A percentile compares a stretch with the other conserved stretches of the same genome.
Evolutionary conservation across 1,140 invertebrate genomes (phyloP).

Genomic region (Ceratina australensis): DNA sequence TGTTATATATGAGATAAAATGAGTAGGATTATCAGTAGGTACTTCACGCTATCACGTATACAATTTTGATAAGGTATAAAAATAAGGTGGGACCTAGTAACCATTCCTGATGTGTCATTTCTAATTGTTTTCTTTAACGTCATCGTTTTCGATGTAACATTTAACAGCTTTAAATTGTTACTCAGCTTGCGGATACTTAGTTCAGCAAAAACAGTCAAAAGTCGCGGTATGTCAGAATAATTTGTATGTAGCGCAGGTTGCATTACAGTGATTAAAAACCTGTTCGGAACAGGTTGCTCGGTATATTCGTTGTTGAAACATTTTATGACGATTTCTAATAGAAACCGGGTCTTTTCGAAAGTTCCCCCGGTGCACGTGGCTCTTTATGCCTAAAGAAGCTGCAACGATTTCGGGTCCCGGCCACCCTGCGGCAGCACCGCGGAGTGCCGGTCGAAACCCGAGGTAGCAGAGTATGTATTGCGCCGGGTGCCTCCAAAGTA

Average conservation of each 20-base stretch:
- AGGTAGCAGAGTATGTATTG: constrained; percentile 43
- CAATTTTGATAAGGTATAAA: neutral
- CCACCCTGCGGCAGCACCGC: constrained; percentile 60
- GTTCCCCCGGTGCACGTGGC: constrained; percentile 41
- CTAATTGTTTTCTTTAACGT: neutral
- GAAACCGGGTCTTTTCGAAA: constrained; percentile 6
- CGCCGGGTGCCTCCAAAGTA: constrained; percentile 40
- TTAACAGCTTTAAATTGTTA: neutral
- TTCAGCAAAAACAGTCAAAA: neutral
- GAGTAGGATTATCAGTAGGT: neutral
- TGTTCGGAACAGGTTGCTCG: no score
- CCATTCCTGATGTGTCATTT: constrained; percentile 12
- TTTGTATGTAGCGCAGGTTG: no score
- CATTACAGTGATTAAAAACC: no score
- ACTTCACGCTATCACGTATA: neutral
- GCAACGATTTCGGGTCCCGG: constrained; percentile 59
- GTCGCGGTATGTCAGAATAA: no score
- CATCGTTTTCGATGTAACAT: neutral
- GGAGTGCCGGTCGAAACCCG: constrained; percentile 60
- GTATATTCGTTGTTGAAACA: neutral
- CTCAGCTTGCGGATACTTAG: neutral
- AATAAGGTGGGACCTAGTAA: no score
- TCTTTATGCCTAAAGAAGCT: constrained; percentile 19
- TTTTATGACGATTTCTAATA: neutral
- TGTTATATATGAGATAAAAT: constrained; percentile 11